These are phyloP conservation scores for Drosophila insularis DNA, from an alignment of 1,140 invertebrate species.

Conservation along the genomic window DNA sequence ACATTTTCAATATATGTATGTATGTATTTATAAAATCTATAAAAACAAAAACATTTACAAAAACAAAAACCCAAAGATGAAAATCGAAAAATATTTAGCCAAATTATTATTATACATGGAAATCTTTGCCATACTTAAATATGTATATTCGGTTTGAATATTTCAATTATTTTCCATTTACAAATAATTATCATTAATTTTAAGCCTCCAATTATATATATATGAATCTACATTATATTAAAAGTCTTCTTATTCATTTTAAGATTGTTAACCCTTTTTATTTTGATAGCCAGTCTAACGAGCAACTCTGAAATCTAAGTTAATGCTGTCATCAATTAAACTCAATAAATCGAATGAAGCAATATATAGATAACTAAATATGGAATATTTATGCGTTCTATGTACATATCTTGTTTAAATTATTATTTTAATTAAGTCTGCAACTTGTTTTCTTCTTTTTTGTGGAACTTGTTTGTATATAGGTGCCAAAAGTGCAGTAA, in stretches of 20 bases:
- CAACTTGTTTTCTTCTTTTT: slow-evolving; percentile 11
- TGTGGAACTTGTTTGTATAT: slow-evolving; percentile 10
- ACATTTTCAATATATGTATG: slow-evolving; percentile 57
- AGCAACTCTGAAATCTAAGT: slow-evolving; percentile 53
- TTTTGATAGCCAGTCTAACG: slow-evolving; percentile 61
- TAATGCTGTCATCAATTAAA: slow-evolving; percentile 67
- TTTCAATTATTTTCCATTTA: slow-evolving; percentile 1
- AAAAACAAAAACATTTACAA: slow-evolving; percentile 46
- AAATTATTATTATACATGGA: slow-evolving; percentile 37
- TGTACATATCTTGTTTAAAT: slow-evolving; percentile 1
- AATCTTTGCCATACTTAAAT: slow-evolving; percentile 18
- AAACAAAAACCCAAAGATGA: background rate
- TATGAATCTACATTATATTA: slow-evolving; percentile 1
- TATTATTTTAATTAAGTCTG: slow-evolving; percentile 12
- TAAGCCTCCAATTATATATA: slow-evolving; percentile 24
- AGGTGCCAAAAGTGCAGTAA: background rate
- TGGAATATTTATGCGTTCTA: slow-evolving; percentile 27
- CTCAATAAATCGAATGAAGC: slow-evolving; percentile 60
- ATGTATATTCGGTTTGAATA: background rate
- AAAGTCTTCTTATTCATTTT: slow-evolving; percentile 31
- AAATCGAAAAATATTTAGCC: slow-evolving; percentile 41
- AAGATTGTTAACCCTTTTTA: slow-evolving; percentile 26
- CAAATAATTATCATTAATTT: slow-evolving; percentile 18
- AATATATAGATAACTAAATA: slow-evolving; percentile 46
- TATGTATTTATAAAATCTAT: slow-evolving; percentile 52